Conservation (phyloP, 1,140 invertebrate genomes). For the Trinorchestia longiramus region DNA sequence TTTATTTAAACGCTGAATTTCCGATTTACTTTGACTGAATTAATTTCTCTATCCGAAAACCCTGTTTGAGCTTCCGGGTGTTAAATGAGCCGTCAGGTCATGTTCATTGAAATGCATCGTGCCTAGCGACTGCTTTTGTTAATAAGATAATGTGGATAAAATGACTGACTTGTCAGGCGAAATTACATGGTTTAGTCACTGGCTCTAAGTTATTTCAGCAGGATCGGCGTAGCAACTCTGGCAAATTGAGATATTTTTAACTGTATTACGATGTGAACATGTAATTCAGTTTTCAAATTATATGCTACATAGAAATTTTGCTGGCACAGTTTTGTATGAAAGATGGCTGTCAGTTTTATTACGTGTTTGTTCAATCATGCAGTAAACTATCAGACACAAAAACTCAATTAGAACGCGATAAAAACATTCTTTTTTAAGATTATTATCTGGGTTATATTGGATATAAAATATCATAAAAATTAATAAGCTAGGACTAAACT, state of each 20-base stretch:
- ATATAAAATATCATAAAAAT: too few species aligned
- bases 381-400: too few species aligned
- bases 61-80: not conserved
- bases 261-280: not conserved
- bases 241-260: not conserved
- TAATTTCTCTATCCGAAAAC: not conserved
- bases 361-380: too few species aligned
- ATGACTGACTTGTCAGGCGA: not conserved
- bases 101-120: not conserved
- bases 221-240: not conserved
- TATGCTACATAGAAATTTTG: too few species aligned
- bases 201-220: not conserved
- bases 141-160: not conserved
- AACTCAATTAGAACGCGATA: too few species aligned
- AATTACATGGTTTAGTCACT: not conserved
- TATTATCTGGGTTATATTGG: too few species aligned
- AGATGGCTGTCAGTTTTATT: too few species aligned
- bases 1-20: not conserved
- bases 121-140: not conserved
- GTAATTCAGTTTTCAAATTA: too few species aligned
- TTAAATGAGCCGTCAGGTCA: not conserved
- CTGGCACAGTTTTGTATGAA: too few species aligned
- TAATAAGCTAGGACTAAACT: too few species aligned
- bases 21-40: not conserved
- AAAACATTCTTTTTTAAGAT: too few species aligned